Conservation (phyloP, 2,888 invertebrate species). For the Temnothorax rugatulus region DNA sequence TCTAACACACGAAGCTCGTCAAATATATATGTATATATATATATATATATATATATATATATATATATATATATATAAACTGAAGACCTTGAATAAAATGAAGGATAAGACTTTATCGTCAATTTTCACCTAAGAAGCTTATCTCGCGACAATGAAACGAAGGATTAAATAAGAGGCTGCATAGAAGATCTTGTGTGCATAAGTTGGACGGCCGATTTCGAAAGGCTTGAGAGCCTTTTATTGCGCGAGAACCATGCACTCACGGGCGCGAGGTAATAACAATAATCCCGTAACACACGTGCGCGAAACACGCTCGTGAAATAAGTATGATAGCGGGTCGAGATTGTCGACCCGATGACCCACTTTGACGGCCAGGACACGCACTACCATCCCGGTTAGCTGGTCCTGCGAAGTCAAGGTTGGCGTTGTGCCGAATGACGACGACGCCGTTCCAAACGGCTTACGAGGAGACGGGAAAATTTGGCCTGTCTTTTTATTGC, state of each 20-base stretch:
- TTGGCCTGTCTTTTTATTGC: slow-evolving; percentile 18
- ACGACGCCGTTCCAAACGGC: background rate
- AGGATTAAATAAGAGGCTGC: background rate
- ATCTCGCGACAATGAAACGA: background rate
- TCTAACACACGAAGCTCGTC: background rate
- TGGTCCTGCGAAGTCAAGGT: slow-evolving; percentile 55
- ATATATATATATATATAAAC: background rate
- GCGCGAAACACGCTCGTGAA: slow-evolving; percentile 36
- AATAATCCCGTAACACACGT: slow-evolving; percentile 52
- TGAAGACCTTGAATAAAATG: background rate
- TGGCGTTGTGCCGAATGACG: slow-evolving; percentile 42
- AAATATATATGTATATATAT: background rate
- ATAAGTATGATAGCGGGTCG: slow-evolving; percentile 57
- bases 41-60: background rate
- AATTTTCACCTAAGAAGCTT: background rate
- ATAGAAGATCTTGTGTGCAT: background rate
- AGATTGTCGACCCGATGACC: slow-evolving; percentile 71
- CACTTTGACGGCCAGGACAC: slow-evolving; percentile 63
- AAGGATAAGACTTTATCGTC: background rate
- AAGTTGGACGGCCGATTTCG: slow-evolving; percentile 15
- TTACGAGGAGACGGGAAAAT: slow-evolving; percentile 9
- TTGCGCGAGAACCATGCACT: background rate
- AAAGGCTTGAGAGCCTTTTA: slow-evolving; percentile 19
- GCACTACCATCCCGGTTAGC: slow-evolving; percentile 41
- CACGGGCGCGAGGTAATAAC: slow-evolving; percentile 34